A percentile compares a stretch with the other conserved stretches of the same genome.
Evolutionary conservation across 2,888 invertebrate species (phyloP).

Genomic region (Drosophila fungiperda): DNA sequence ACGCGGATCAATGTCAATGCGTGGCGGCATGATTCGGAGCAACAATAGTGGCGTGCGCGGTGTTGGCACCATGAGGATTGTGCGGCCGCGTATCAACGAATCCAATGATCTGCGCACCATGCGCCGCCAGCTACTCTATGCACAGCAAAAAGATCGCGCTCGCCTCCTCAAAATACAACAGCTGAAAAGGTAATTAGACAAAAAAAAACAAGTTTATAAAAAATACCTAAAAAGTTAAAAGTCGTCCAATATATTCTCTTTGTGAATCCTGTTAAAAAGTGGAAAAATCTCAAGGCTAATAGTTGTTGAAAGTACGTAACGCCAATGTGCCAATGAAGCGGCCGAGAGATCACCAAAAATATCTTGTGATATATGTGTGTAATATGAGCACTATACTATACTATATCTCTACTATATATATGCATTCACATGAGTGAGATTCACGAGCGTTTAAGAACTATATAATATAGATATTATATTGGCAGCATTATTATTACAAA

Average conservation of each 20-base stretch:
- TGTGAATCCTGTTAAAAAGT: slow-evolving; percentile 9
- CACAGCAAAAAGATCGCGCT: slow-evolving; percentile 84
- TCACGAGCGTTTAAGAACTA: slow-evolving; percentile 25
- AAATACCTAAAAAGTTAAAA: slow-evolving; percentile 36
- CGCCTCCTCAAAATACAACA: slow-evolving; percentile 84
- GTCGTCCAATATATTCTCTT: slow-evolving; percentile 29
- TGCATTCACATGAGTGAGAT: slow-evolving; percentile 30
- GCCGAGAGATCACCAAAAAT: slow-evolving; percentile 21
- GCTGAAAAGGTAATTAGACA: slow-evolving; percentile 84
- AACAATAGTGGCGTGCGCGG: slow-evolving; percentile 65
- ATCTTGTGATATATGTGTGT: slow-evolving; percentile 11
- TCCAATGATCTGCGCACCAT: slow-evolving; percentile 83
- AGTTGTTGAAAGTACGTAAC: slow-evolving; percentile 28
- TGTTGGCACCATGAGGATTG: slow-evolving; percentile 79
- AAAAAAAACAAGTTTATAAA: slow-evolving; percentile 37
- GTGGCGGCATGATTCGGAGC: slow-evolving; percentile 79
- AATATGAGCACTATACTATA: slow-evolving; percentile 35
- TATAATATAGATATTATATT: slow-evolving; percentile 28
- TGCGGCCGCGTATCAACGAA: slow-evolving; percentile 77
- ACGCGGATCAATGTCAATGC: slow-evolving; percentile 79
- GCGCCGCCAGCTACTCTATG: slow-evolving; percentile 83
- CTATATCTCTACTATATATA: slow-evolving; percentile 6
- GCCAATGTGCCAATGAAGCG: slow-evolving; percentile 30
- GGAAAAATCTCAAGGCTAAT: slow-evolving; percentile 23
- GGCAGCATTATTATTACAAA: slow-evolving; percentile 41